Base-by-base conservation (phyloP, 2,888 invertebrate genomes). In the Aleiodes leptofemur region DNA sequence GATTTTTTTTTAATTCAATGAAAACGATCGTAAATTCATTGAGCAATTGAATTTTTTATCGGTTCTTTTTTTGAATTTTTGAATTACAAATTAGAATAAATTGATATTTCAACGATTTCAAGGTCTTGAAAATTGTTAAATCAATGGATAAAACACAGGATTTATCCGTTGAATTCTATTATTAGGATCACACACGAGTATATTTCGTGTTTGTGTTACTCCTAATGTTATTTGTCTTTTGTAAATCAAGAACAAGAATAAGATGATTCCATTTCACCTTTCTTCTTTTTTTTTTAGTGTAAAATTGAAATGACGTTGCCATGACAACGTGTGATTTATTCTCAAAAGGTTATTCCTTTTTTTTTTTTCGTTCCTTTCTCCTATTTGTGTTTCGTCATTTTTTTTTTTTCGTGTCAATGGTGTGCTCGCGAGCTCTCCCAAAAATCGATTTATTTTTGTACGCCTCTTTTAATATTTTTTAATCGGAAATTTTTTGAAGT, bases 61-160 rank as follows among this genome's bases (percentile, higher is more conserved):
- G 14, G 55, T 55, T 16, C 2, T 23, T 16, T n/a, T 55, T 55
- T n/a, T 51, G 13, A 13, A 14, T 16, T 8, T 7, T 16, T 8
- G 13, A 55, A 55, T 14, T 16, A 8, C 43, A 43, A 9, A 23
- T 43, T 7, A 1, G 11, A 1, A 43, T 43, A 43, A 64, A 43
- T 48, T 43, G 64, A 64, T 64, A 64, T 64, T 43, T 16, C 38
- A 48, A 64, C 16, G 57, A 73, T 73, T 76, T 76, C 78, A 77
- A 81, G 78, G 78, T 64, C 77, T 73, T 43, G 11, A 34, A 38
- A 71, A 73, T 79, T 78, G 78, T 81, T 78, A 76, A 76, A 81
- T 81, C 81, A 79, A 81, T 81, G 78, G 78, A 55, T 68, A 55
- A 59, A 77, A 72, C 29, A 59, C 29, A 59, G 23, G 23, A 53